Base-by-base conservation (phyloP, 2,888 invertebrate species). In the Andricus curvator region DNA sequence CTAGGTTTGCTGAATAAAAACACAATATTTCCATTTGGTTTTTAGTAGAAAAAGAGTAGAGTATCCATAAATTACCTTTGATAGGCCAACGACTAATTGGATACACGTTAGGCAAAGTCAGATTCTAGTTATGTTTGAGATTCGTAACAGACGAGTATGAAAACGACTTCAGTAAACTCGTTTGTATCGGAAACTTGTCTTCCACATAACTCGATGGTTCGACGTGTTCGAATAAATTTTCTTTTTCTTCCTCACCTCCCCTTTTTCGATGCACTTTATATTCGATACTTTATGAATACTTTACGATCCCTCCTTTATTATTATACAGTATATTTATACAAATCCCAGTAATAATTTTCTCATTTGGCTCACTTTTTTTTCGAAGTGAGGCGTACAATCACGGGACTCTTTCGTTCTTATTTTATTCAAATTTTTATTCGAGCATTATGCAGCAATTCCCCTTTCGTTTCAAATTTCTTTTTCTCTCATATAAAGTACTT, bases 141-240 rank as follows among this genome's bases (percentile, higher is more conserved):
- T 67, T 15, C 67, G 67, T 22, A 67, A 67, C 41, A 44, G 5
- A 41, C 67, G 67, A 66, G 37, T 37, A 66, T 66, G 29, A n/a
- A 66, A 66, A 66, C 66, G 66, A 33, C 66, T 41, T 22, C 13
- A 13, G n/a, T 37, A 44, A 67, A 67, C 67, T 67, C 67, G 67
- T 67, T 67, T 67, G 20, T 67, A 67, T 67, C 67, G 41, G 67
- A 67, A 67, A 67, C 64, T 64, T 64, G 64, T 64, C 64, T 64
- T 64, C 29, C 64, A 25, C 41, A 67, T 67, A 67, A 67, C 41
- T 67, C 41, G 67, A 67, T 13, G 67, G n/a, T 67, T 67, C 67
- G 67, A 67, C 41, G 41, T 37, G 37, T n/a, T 67, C n/a, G 22
- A 44, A 67, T 67, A 67, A 67, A 67, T 67, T 67, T 67, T 67